phyloP scores from a whole-genome alignment of 2,113 vertebrate species.

The Sinocyclocheilus grahami region DNA sequence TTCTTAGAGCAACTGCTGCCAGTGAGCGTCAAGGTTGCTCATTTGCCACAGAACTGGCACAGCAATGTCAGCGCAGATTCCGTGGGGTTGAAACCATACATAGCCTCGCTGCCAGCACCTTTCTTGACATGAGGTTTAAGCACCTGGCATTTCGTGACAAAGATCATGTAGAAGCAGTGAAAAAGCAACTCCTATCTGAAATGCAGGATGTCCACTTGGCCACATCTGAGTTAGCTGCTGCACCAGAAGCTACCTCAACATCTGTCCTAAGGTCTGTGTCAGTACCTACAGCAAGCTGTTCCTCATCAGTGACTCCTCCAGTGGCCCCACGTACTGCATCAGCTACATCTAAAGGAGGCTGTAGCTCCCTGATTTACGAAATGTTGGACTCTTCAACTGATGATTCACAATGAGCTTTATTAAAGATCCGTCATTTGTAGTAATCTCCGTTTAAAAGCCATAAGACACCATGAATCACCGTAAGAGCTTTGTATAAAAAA shows the following conservation, averaged over 20 bases:
- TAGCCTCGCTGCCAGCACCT: conserved; percentile 39
- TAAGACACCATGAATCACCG: no score
- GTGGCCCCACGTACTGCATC: background rate
- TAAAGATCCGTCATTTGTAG: no score
- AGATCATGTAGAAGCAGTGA: conserved; percentile 25
- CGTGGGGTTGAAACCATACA: conserved; percentile 23
- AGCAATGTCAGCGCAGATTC: background rate
- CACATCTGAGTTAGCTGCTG: background rate
- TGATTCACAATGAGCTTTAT: no score
- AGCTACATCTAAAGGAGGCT: conserved; percentile 45
- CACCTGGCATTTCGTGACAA: conserved; percentile 11
- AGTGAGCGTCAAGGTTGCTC: background rate
- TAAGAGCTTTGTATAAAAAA: no score
- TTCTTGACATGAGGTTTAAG: conserved; percentile 40
- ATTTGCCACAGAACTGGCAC: background rate
- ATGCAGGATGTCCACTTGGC: conserved; percentile 12
- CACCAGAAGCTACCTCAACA: conserved; percentile 20
- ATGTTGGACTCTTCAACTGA: no score
- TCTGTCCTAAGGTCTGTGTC: conserved; percentile 24
- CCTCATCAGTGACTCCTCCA: conserved; percentile 1
- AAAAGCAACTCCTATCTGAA: conserved; percentile 30
- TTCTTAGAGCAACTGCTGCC: conserved; percentile 10
- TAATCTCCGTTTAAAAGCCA: no score
- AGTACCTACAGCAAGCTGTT: background rate
- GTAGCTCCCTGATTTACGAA: no score